Evolutionary conservation across 2,888 invertebrate species (phyloP), one percentile per base, ranked within the genome.

Genomic region (Perithous albicinctus): DNA sequence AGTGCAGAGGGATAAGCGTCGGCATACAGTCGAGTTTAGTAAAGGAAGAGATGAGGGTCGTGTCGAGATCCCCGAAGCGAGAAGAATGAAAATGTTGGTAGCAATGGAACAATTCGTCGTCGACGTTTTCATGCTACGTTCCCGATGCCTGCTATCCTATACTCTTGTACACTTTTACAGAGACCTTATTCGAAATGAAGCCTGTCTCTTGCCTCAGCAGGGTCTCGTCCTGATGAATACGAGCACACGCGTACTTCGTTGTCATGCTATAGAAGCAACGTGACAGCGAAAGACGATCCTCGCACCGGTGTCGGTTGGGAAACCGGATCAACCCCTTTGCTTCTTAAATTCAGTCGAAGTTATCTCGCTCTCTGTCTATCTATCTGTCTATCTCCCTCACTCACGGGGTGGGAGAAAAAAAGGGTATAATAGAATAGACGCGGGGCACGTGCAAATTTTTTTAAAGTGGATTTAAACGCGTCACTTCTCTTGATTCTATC

Each of bases 61-160:
- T 7, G 15, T 35, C n/a, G 29, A 43, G 41, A 63, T 78, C 75
- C 80, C 83, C 80, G 56, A 75, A 82, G 64, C 66, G 83, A 80
- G 78, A 76, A 87, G 87, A 89, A 91, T 91, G 88, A 90, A 90
- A 91, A 90, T 88, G 90, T 91, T 88, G 86, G 84, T 84, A 81
- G 85, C 85, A 83, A 90, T 86, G 86, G 88, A 89, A 91, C 91
- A 90, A 91, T 91, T 91, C 90, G 90, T 90, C 88, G 88, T 84
- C 78, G 79, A 43, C 59, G 76, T 72, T 66, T 51, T 54, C 12
- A 10, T 10, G 15, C 63, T 20, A 4, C 29, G 43, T 56, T 70
- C 69, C 38, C 26, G 43, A 18, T 10, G 43, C 12, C n/a, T 56
- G 59, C 18, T 59, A 66, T 66, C 61, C 64, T 54, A 38, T 26